A percentile compares a stretch with the other conserved stretches of the same genome.
Conservation (phyloP, 2,888 invertebrate species). For the Dromius quadrimaculatus region DNA sequence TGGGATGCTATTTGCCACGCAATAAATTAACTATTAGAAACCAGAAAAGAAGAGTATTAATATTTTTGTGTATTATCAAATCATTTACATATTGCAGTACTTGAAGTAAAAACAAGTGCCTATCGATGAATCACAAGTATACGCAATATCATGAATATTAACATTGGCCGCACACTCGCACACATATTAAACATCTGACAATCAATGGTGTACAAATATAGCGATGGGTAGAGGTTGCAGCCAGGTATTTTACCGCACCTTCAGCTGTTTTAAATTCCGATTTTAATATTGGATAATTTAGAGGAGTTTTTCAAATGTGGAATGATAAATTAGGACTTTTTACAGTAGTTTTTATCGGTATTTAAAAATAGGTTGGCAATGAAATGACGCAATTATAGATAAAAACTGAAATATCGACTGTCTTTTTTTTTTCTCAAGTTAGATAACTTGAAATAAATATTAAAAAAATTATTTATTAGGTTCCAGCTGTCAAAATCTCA, state of each 20-base stretch:
- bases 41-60: too few relatives aligned
- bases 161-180: constrained; percentile 8
- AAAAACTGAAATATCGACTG: constrained; percentile 11
- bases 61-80: too few relatives aligned
- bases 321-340: background rate
- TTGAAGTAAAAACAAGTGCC: background rate
- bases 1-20: too few relatives aligned
- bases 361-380: constrained; percentile 26
- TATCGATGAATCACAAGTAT: constrained; percentile 23
- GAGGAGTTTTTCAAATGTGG: constrained; percentile 2
- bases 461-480: too few relatives aligned
- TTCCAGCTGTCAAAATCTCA: too few relatives aligned
- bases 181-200: constrained; percentile 15
- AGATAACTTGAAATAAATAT: too few relatives aligned
- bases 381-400: constrained; percentile 1
- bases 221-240: constrained; percentile 18
- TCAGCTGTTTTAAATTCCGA: constrained; percentile 26
- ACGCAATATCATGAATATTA: constrained; percentile 26
- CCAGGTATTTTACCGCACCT: constrained; percentile 22
- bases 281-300: constrained; percentile 7
- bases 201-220: constrained; percentile 26
- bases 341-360: background rate
- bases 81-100: constrained; percentile 22
- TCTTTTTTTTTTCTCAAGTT: too few relatives aligned
- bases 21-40: too few relatives aligned